Evolutionary conservation across 2,113 vertebrate genomes (phyloP).

Genomic region (Centrocercus urophasianus): DNA sequence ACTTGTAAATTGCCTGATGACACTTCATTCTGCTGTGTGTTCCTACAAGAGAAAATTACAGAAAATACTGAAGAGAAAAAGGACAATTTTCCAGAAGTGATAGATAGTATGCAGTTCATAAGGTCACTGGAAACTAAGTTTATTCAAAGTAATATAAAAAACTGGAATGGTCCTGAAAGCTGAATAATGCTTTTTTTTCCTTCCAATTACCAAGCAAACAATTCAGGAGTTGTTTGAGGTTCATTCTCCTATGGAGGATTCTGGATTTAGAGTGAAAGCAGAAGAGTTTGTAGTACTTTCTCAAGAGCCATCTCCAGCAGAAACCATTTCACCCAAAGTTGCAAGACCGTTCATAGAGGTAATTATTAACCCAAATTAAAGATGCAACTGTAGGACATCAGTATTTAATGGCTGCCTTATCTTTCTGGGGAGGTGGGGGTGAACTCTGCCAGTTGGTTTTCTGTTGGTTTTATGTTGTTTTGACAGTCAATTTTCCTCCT

Average conservation of each 20-base stretch:
- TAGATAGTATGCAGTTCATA: neutral
- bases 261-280: slow-evolving; percentile 83
- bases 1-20: neutral
- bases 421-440: neutral
- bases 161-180: neutral
- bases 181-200: neutral
- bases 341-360: slow-evolving; percentile 91
- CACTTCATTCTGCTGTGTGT: neutral
- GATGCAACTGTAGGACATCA: neutral
- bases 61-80: neutral
- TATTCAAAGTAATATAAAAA: neutral
- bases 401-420: neutral
- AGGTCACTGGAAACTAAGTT: neutral
- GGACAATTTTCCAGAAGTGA: neutral
- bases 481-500: neutral
- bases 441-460: neutral
- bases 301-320: slow-evolving; percentile 89
- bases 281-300: slow-evolving; percentile 94
- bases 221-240: slow-evolving; percentile 95
- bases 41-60: neutral
- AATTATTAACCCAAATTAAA: neutral
- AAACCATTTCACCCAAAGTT: slow-evolving; percentile 90
- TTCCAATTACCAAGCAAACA: slow-evolving; percentile 80
- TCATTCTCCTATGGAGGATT: slow-evolving; percentile 87
- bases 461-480: neutral